A percentile compares a stretch with the other conserved stretches of the same genome.
phyloP scores from a whole-genome alignment of 2,113 vertebrate genomes.

The Budorcas taxicolor region DNA sequence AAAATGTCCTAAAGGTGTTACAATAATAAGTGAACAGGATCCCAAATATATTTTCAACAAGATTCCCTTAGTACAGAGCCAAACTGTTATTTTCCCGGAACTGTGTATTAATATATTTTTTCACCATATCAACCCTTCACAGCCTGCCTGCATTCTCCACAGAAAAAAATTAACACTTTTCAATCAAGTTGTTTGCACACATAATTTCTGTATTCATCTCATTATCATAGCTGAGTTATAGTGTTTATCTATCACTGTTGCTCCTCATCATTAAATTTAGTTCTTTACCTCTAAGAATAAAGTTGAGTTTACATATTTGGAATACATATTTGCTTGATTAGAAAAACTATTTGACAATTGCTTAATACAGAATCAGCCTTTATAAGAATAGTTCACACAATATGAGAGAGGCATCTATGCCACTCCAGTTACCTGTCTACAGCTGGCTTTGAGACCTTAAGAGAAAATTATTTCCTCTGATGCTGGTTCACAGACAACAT shows the following conservation, averaged over 20 bases:
- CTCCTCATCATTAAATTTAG: not conserved
- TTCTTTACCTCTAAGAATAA: not conserved
- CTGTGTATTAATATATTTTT: not conserved
- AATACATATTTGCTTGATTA: not conserved
- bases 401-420: not conserved
- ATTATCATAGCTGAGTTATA: not conserved
- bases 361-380: not conserved
- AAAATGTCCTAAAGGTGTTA: not conserved
- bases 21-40: not conserved
- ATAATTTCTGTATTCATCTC: not conserved
- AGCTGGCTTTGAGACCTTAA: not conserved
- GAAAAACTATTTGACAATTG: not conserved
- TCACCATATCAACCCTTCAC: not conserved
- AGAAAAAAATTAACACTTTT: not conserved
- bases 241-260: not conserved
- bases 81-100: not conserved
- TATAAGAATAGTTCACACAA: not conserved
- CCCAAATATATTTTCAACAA: not conserved
- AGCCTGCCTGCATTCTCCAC: not conserved
- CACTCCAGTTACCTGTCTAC: accelerated
- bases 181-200: not conserved
- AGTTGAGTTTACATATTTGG: not conserved
- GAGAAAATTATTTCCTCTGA: not conserved
- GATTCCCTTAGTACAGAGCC: not conserved
- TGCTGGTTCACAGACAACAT: not conserved